phyloP scores from a whole-genome alignment of 2,797 vertebrate species.

The Nyctibius grandis region DNA sequence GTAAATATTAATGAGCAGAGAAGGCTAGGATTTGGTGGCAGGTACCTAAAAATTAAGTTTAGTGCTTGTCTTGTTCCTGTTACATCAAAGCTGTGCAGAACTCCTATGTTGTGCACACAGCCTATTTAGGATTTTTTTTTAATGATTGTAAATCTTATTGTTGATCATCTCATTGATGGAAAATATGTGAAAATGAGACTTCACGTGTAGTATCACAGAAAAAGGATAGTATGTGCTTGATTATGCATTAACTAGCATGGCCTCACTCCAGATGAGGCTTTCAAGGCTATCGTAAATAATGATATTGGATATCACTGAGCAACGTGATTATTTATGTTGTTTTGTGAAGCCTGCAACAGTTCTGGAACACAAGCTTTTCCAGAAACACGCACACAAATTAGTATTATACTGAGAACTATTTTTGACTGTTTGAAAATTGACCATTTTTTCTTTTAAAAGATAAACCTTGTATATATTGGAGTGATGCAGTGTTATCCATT shows the following conservation, averaged over 20 bases:
- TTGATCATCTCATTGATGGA: neutral
- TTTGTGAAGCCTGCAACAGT: neutral
- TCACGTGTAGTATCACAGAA: neutral
- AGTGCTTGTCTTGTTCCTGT: neutral
- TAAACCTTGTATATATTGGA: neutral
- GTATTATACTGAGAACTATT: neutral
- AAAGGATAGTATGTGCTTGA: neutral
- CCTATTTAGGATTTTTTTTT: neutral
- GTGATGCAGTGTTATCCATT: neutral
- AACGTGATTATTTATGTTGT: neutral
- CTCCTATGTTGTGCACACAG: neutral
- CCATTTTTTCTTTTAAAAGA: neutral
- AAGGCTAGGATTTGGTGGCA: neutral
- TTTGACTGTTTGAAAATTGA: neutral
- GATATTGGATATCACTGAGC: neutral
- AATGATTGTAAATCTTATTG: neutral
- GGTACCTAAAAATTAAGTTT: neutral
- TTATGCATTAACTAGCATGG: neutral
- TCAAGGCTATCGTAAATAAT: neutral
- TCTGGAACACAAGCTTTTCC: neutral
- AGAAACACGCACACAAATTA: neutral
- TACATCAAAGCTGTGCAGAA: neutral
- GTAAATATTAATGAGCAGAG: neutral
- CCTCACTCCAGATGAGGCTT: neutral
- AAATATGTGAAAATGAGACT: neutral